These are phyloP conservation scores for Hypena proboscidalis DNA, from an alignment of 2,888 invertebrate genomes.

Conservation along the genomic window DNA sequence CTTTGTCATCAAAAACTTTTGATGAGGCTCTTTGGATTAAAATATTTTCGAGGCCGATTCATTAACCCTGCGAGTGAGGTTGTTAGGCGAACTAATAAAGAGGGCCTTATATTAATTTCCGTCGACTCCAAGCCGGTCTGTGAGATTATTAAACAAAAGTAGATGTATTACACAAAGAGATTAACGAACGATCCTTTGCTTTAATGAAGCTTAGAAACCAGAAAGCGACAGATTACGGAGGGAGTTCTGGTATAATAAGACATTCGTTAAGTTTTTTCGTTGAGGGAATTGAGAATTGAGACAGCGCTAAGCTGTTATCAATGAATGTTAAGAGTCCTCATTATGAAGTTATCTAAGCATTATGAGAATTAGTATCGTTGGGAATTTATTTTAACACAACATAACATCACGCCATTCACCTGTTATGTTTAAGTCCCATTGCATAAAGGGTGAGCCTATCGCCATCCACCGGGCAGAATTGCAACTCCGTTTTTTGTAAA, in stretches of 20 bases:
- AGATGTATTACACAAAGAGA: conserved; percentile 38
- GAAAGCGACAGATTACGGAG: conserved; percentile 33
- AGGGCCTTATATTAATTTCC: conserved; percentile 39
- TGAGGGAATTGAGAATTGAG: conserved; percentile 11
- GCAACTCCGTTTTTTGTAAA: too few relatives aligned
- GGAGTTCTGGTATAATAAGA: conserved; percentile 20
- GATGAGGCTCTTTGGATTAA: conserved; percentile 38
- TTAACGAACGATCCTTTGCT: conserved; percentile 26
- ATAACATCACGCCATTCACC: too few relatives aligned
- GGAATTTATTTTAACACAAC: too few relatives aligned
- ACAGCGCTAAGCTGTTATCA: conserved; percentile 11
- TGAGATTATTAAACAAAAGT: conserved; percentile 38
- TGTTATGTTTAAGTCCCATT: too few relatives aligned
- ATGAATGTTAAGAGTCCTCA: conserved; percentile 10
- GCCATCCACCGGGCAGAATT: too few relatives aligned
- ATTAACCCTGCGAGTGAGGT: conserved; percentile 41
- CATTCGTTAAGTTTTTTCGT: conserved; percentile 29
- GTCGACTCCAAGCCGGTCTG: conserved; percentile 23
- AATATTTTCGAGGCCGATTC: conserved; percentile 35
- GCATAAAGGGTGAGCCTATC: too few relatives aligned
- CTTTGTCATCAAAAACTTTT: conserved; percentile 41
- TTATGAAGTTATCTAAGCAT: conserved; percentile 4
- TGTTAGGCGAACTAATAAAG: conserved; percentile 40
- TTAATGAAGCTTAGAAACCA: conserved; percentile 38
- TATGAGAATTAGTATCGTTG: too few relatives aligned